Percentiles rank a stretch among this genome's conserved stretches.
Evolutionary conservation across 2,113 vertebrate species (phyloP).

Genomic region (Brachyistius frenatus): DNA sequence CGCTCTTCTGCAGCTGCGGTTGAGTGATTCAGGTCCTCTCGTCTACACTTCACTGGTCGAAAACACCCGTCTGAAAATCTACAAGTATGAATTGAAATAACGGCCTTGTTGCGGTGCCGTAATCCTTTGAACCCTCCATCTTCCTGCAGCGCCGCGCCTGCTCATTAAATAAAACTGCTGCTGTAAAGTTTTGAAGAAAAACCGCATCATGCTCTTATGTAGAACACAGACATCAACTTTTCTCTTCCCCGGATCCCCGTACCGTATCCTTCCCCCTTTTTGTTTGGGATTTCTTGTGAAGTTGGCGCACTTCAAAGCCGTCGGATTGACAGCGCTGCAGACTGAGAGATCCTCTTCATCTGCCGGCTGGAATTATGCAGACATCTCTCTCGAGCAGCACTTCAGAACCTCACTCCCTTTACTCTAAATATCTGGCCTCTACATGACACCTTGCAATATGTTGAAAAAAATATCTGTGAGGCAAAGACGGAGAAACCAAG

Average conservation of each 20-base stretch:
- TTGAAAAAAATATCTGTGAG: conserved; percentile 37
- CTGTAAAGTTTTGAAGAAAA: conserved; percentile 52
- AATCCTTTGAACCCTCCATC: conserved; percentile 60
- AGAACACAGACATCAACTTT: conserved; percentile 79
- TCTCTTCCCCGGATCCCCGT: conserved; percentile 48
- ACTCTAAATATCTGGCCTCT: conserved; percentile 86
- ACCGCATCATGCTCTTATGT: conserved; percentile 62
- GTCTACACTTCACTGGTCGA: conserved; percentile 31
- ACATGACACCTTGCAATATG: conserved; percentile 77
- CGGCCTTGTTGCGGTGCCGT: conserved; percentile 33
- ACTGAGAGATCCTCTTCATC: conserved; percentile 83
- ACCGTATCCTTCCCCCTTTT: conserved; percentile 38
- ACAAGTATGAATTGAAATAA: conserved; percentile 50
- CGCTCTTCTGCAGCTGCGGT: conserved; percentile 34
- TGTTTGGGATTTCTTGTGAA: conserved; percentile 80
- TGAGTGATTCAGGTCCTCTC: conserved; percentile 31
- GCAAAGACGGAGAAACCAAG: background rate
- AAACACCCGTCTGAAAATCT: conserved; percentile 55
- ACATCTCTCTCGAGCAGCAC: conserved; percentile 81
- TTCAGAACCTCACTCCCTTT: conserved; percentile 82
- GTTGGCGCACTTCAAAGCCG: conserved; percentile 84
- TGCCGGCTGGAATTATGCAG: conserved; percentile 82
- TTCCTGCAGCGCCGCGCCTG: conserved; percentile 27
- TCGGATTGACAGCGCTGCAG: conserved; percentile 80
- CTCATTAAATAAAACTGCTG: conserved; percentile 54